Percentiles rank a stretch among this genome's conserved stretches.
Conservation (phyloP, 2,888 invertebrate species). For the Serripes groenlandicus region DNA sequence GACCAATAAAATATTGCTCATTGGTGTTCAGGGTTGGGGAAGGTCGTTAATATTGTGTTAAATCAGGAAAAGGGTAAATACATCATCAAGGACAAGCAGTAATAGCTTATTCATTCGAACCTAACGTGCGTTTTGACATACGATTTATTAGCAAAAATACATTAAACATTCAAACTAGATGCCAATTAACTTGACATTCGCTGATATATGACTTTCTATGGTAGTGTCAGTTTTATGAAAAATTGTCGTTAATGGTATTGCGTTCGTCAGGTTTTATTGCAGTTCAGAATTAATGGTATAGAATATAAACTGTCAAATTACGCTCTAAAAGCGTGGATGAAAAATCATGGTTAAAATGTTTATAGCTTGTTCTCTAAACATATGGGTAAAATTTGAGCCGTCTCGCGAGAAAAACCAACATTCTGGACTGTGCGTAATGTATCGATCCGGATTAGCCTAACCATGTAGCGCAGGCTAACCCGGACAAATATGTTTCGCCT, state of each 20-base stretch:
- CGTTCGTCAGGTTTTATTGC: slow-evolving; percentile 25
- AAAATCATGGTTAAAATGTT: too few relatives aligned
- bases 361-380: too few relatives aligned
- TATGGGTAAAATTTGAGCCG: too few relatives aligned
- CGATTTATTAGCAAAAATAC: neutral
- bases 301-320: slow-evolving; percentile 7
- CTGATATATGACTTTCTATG: slow-evolving; percentile 20
- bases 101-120: neutral
- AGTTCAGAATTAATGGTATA: slow-evolving; percentile 19
- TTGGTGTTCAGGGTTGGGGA: too few relatives aligned
- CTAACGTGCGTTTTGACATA: neutral
- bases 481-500: too few relatives aligned
- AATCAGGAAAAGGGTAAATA: neutral
- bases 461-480: too few relatives aligned
- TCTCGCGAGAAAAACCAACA: too few relatives aligned
- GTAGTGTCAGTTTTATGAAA: slow-evolving; percentile 27
- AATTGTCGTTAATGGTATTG: slow-evolving; percentile 22
- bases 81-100: neutral
- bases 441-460: too few relatives aligned
- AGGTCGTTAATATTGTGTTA: too few relatives aligned
- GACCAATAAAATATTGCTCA: too few relatives aligned
- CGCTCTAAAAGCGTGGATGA: too few relatives aligned
- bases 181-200: slow-evolving; percentile 1
- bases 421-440: too few relatives aligned
- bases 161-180: slow-evolving; percentile 3